Percentiles rank a stretch among this genome's conserved stretches.
These are phyloP conservation scores for Drosophila kanekoi DNA, from an alignment of 2,888 invertebrate species.

Conservation along the genomic window DNA sequence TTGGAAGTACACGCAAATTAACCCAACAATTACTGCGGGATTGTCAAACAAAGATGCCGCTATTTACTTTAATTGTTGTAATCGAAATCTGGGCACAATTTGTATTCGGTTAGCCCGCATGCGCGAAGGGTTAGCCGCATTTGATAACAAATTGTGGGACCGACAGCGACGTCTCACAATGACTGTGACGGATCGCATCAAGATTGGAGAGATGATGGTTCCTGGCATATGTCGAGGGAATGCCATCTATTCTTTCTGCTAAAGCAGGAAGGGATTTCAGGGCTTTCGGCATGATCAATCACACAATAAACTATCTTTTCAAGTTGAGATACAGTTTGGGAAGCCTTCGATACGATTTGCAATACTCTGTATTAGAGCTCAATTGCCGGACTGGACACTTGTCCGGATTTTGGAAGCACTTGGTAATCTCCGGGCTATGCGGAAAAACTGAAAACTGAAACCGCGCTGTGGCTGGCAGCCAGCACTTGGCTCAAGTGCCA, in stretches of 20 bases:
- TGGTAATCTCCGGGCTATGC: background rate
- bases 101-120: conserved; percentile 64
- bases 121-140: conserved; percentile 33
- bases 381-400: conserved; percentile 21
- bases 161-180: background rate
- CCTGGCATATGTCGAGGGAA: conserved; percentile 6
- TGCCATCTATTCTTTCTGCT: background rate
- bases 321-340: too few relatives aligned
- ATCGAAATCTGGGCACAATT: conserved; percentile 69
- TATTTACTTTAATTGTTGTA: conserved; percentile 55
- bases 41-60: conserved; percentile 44
- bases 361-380: too few relatives aligned
- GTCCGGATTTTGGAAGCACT: conserved; percentile 10
- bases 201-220: conserved; percentile 13
- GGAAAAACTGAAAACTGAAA: conserved; percentile 73
- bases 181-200: conserved; percentile 34
- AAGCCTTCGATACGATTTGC: too few relatives aligned
- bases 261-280: background rate
- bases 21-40: conserved; percentile 76
- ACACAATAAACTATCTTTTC: too few relatives aligned
- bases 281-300: background rate
- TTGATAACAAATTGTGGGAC: conserved; percentile 41
- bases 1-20: conserved; percentile 71
- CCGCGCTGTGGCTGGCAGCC: conserved; percentile 22
- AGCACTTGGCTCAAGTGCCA: conserved; percentile 70